Evolutionary conservation across 2,113 vertebrate species (phyloP).

Genomic region (Anoura caudifer): DNA sequence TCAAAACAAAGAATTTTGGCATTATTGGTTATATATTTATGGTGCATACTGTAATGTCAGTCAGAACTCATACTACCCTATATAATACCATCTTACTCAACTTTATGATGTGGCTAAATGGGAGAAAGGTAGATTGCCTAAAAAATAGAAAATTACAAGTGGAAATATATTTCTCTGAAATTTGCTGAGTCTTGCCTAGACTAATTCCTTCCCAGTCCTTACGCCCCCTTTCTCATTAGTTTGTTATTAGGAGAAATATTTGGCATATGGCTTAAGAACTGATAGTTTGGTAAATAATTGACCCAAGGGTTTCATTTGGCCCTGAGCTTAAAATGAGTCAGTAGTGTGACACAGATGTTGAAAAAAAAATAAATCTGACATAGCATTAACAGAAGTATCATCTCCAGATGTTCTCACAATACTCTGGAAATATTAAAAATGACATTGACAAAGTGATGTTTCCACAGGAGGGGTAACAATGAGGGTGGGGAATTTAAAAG

Average conservation of each 20-base stretch:
- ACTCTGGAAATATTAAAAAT: background rate
- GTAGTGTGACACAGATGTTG: background rate
- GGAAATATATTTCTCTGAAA: background rate
- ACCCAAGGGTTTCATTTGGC: conserved; percentile 16
- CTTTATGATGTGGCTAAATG: background rate
- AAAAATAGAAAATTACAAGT: conserved; percentile 5
- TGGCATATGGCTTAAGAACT: background rate
- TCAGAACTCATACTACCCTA: background rate
- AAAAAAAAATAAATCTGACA: background rate
- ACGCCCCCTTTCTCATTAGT: background rate
- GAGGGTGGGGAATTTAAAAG: background rate
- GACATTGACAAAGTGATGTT: background rate
- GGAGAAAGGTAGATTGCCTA: background rate
- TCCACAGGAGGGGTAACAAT: background rate
- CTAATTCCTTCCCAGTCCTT: background rate
- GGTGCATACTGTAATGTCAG: background rate
- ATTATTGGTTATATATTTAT: background rate
- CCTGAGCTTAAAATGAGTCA: background rate
- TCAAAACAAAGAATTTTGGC: conserved; percentile 30
- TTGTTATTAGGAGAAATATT: background rate
- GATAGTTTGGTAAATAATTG: conserved; percentile 15
- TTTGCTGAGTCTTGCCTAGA: background rate
- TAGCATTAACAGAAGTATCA: background rate
- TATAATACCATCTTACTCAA: background rate
- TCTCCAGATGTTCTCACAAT: background rate